Evolutionary conservation across 1,140 invertebrate species (phyloP).

Genomic region (Mylabris phalerata): DNA sequence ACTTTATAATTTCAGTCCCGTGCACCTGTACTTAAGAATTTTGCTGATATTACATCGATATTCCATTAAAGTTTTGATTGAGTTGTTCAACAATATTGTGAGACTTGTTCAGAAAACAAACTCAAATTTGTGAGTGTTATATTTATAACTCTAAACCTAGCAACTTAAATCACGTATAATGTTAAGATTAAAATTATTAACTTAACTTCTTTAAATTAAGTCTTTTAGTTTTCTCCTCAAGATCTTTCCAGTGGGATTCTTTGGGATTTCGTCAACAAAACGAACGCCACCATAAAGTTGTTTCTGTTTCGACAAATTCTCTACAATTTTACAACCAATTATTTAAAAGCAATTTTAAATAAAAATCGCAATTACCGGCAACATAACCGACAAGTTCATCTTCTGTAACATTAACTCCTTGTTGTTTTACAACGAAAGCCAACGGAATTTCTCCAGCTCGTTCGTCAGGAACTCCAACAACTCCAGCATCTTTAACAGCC

Average conservation of each 20-base stretch:
- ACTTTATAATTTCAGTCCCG: too few species aligned
- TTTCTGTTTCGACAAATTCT: too few species aligned
- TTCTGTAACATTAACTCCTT: background rate
- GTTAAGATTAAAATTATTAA: too few species aligned
- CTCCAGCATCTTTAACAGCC: slow-evolving; percentile 39
- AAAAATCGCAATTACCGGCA: background rate
- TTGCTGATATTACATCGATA: too few species aligned
- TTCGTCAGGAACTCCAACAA: slow-evolving; percentile 1
- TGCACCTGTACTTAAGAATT: too few species aligned
- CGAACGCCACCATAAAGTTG: slow-evolving; percentile 3
- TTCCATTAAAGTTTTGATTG: too few species aligned
- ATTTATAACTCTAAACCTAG: too few species aligned
- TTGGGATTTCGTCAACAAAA: slow-evolving; percentile 3
- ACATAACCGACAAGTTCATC: slow-evolving; percentile 6
- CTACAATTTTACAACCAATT: background rate
- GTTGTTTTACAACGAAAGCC: slow-evolving; percentile 2
- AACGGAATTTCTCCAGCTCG: slow-evolving; percentile 4
- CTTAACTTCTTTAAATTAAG: background rate
- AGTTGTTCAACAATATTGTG: too few species aligned
- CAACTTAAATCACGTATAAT: too few species aligned
- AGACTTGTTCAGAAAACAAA: too few species aligned
- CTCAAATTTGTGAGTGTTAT: background rate
- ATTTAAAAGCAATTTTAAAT: too few species aligned
- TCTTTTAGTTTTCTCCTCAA: background rate
- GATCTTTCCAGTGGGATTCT: slow-evolving; percentile 6